Conservation (phyloP, 1,140 invertebrate species). For the Leptonema lineaticorne region DNA sequence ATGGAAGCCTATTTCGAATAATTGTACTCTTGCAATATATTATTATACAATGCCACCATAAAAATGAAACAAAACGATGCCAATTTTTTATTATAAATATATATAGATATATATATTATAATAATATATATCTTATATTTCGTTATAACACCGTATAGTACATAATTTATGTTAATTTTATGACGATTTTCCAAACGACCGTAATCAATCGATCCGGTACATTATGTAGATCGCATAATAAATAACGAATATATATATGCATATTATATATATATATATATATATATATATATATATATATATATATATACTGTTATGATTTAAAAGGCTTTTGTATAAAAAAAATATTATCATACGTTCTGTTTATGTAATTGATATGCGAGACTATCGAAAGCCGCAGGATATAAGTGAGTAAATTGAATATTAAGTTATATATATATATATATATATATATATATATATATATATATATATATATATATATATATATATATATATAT, state of each 20-base stretch:
- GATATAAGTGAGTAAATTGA: too few relatives aligned
- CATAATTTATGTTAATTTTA: constrained; percentile 4
- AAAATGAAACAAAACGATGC: neutral
- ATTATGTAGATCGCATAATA: constrained; percentile 15
- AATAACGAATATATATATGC: neutral
- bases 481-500: neutral
- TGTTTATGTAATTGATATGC: too few relatives aligned
- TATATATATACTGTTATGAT: neutral
- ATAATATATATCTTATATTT: too few relatives aligned
- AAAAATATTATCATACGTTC: too few relatives aligned
- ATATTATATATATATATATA: neutral
- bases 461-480: neutral
- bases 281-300: neutral
- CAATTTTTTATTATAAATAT: too few relatives aligned
- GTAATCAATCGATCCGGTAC: neutral
- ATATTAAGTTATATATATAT: neutral
- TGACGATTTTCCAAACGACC: neutral
- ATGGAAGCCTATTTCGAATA: neutral
- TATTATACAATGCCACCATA: constrained; percentile 12
- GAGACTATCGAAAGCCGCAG: too few relatives aligned
- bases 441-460: neutral
- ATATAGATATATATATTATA: too few relatives aligned
- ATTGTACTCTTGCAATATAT: neutral
- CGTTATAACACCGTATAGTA: neutral
- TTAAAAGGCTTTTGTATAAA: too few relatives aligned